Conservation (phyloP, 2,888 invertebrate genomes). For the Epinotia demarniana region DNA sequence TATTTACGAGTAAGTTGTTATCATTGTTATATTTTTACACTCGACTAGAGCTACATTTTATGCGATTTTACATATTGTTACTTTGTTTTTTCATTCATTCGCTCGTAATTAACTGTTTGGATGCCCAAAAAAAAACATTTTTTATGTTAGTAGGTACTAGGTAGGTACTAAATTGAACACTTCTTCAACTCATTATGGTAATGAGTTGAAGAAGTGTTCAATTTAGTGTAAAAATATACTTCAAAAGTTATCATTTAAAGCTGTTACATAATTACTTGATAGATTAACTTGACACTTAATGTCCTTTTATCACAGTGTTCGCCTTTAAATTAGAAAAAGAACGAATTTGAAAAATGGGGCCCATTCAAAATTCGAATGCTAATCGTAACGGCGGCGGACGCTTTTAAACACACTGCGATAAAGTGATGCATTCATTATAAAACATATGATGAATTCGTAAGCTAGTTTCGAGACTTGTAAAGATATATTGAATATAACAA, state of each 20-base stretch:
- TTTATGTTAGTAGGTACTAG: too few species aligned
- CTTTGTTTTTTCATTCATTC: neutral
- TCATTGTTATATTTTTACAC: too few species aligned
- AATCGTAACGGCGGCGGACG: slow-evolving; percentile 30
- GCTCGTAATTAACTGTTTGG: neutral
- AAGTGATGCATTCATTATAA: slow-evolving; percentile 9
- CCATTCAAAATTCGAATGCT: slow-evolving; percentile 35
- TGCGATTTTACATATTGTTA: neutral
- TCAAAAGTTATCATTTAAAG: slow-evolving; percentile 19
- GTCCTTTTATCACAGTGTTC: slow-evolving; percentile 21
- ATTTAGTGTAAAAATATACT: neutral
- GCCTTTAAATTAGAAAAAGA: slow-evolving; percentile 9
- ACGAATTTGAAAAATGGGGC: slow-evolving; percentile 38
- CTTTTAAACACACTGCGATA: slow-evolving; percentile 28
- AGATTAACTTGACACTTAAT: slow-evolving; percentile 40
- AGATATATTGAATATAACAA: too few species aligned
- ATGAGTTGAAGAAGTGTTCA: neutral
- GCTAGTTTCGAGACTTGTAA: too few species aligned
- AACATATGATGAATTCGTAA: neutral
- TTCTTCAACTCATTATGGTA: too few species aligned
- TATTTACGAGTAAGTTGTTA: too few species aligned
- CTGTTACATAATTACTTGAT: slow-evolving; percentile 31
- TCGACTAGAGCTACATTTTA: neutral
- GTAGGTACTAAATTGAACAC: too few species aligned
- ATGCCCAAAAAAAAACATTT: too few species aligned